phyloP scores from a whole-genome alignment of 1,140 invertebrate genomes.

The Temnothorax longispinosus region DNA sequence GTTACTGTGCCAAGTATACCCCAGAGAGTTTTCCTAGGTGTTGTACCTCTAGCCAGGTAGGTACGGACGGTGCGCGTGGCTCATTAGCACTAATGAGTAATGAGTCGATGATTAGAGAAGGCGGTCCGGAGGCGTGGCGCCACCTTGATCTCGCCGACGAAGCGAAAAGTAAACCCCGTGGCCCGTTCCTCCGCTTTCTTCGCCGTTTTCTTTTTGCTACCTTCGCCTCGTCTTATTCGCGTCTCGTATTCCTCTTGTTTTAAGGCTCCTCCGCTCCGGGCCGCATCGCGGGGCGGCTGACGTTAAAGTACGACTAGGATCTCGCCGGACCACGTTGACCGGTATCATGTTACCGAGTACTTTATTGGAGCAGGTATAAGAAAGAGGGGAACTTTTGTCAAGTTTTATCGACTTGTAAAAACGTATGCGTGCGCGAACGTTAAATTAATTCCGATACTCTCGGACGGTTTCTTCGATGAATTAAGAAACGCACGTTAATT shows the following conservation, averaged over 20 bases:
- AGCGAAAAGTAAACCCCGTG: constrained; percentile 73
- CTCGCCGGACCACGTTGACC: constrained; percentile 45
- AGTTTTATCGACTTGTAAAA: background rate
- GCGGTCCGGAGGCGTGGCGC: constrained; percentile 84
- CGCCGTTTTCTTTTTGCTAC: constrained; percentile 52
- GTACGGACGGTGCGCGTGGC: constrained; percentile 80
- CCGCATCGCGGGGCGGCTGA: constrained; percentile 64
- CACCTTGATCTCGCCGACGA: constrained; percentile 83
- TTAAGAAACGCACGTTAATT: background rate
- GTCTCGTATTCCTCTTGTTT: constrained; percentile 64
- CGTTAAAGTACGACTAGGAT: constrained; percentile 60
- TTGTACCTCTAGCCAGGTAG: constrained; percentile 55
- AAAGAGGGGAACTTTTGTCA: background rate
- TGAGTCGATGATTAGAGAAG: constrained; percentile 86
- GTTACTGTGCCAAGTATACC: constrained; percentile 45
- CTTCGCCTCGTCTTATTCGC: constrained; percentile 48
- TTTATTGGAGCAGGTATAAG: constrained; percentile 50
- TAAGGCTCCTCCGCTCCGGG: constrained; percentile 21
- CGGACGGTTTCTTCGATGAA: background rate
- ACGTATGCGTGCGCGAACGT: background rate
- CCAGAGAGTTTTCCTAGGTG: constrained; percentile 62
- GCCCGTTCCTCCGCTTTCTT: constrained; percentile 53
- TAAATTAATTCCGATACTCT: background rate
- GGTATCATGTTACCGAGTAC: constrained; percentile 67
- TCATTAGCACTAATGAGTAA: constrained; percentile 86